A percentile compares a stretch with the other conserved stretches of the same genome.
phyloP scores from a whole-genome alignment of 1,140 invertebrate genomes.

The Bombus terrestris region DNA sequence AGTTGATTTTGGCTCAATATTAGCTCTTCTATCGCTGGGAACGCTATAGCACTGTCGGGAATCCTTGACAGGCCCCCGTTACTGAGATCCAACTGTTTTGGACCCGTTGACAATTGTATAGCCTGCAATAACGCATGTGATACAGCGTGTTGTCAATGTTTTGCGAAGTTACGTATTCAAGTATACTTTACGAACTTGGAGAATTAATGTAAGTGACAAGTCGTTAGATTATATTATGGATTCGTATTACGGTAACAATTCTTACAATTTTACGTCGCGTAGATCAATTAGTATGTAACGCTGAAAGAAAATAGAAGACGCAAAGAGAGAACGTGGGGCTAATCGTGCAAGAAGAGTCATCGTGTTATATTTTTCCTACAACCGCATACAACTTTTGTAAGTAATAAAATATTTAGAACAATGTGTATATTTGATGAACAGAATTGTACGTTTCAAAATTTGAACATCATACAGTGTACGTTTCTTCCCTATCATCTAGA shows the following conservation, averaged over 20 bases:
- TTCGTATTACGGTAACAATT: no score
- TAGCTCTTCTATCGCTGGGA: constrained; percentile 82
- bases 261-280: no score
- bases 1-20: constrained; percentile 83
- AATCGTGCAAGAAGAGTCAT: no score
- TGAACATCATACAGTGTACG: neutral
- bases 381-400: neutral
- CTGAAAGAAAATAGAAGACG: no score
- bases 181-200: no score
- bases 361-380: no score
- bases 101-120: constrained; percentile 76
- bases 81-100: constrained; percentile 80
- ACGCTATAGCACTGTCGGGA: constrained; percentile 77
- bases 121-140: constrained; percentile 70
- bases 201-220: no score
- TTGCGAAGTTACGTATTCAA: neutral
- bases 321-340: no score
- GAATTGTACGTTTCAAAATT: neutral
- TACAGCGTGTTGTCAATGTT: neutral
- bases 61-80: constrained; percentile 77
- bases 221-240: no score
- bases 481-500: neutral
- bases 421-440: neutral
- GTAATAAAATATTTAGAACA: neutral
- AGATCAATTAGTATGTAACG: no score